phyloP scores from a whole-genome alignment of 2,113 vertebrate species.

The Mustela nigripes region DNA sequence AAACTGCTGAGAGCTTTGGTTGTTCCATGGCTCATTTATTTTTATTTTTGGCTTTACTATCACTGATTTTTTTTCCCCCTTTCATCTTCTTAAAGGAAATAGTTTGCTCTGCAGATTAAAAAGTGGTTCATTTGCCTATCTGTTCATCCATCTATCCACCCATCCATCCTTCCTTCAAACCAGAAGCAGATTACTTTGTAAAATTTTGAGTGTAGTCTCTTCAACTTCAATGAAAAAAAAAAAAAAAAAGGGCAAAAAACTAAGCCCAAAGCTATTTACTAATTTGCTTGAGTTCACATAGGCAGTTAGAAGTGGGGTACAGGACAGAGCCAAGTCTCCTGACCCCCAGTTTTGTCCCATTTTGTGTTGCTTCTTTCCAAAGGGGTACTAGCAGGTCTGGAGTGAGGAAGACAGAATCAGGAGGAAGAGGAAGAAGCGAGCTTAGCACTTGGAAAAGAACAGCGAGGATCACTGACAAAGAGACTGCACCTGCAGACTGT shows the following conservation, averaged over 20 bases:
- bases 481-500: not conserved
- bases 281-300: not conserved
- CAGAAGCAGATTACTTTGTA: not conserved
- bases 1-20: not conserved
- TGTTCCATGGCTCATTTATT: not conserved
- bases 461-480: not conserved
- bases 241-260: not conserved
- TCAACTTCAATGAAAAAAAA: not conserved
- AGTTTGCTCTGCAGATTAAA: not conserved
- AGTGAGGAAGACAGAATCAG: not conserved
- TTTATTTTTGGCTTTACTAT: constrained; percentile 6
- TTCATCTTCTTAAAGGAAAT: constrained; percentile 64
- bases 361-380: not conserved
- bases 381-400: not conserved
- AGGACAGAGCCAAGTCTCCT: not conserved
- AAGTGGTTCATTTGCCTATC: not conserved
- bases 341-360: not conserved
- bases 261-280: not conserved
- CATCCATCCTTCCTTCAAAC: not conserved
- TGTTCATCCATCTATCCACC: not conserved
- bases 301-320: not conserved
- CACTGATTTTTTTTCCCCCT: not conserved
- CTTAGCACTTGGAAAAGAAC: not conserved
- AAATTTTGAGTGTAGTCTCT: not conserved
- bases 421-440: not conserved